Percentiles rank a stretch among this genome's conserved stretches.
phyloP scores from a whole-genome alignment of 2,113 vertebrate genomes.

The Ophthalmolycus amberensis region DNA sequence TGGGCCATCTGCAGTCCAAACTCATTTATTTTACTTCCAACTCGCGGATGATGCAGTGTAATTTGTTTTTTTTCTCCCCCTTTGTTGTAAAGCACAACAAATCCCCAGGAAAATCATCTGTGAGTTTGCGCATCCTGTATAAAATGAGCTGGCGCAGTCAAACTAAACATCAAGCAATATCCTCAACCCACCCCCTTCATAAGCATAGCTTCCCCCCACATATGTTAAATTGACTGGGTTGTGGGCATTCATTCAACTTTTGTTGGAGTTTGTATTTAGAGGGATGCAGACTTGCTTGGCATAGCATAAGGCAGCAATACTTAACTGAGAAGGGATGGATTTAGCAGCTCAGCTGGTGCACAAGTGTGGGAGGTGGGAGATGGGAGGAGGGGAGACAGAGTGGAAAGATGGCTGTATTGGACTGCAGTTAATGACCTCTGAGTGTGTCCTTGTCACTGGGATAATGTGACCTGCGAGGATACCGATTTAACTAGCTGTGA shows the following conservation, averaged over 20 bases:
- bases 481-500: constrained; percentile 51
- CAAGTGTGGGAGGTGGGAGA: no score
- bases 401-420: constrained; percentile 46
- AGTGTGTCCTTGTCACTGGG: constrained; percentile 59
- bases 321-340: constrained; percentile 57
- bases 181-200: constrained; percentile 21
- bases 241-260: constrained; percentile 51
- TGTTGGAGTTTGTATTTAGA: constrained; percentile 45
- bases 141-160: constrained; percentile 52
- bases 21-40: constrained; percentile 68
- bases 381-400: neutral
- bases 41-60: constrained; percentile 55
- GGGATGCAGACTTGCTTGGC: constrained; percentile 50
- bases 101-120: constrained; percentile 60
- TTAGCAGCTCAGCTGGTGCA: constrained; percentile 64
- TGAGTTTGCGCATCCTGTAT: constrained; percentile 47
- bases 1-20: constrained; percentile 71
- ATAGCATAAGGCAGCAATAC: constrained; percentile 49
- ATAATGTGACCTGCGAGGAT: constrained; percentile 68
- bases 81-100: constrained; percentile 53
- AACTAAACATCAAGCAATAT: constrained; percentile 47
- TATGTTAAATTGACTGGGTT: constrained; percentile 52
- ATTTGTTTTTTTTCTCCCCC: constrained; percentile 47
- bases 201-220: constrained; percentile 5
- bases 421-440: constrained; percentile 66